A percentile compares a stretch with the other conserved stretches of the same genome.
These are phyloP conservation scores for Meganola albula DNA, from an alignment of 2,888 invertebrate species.

Conservation along the genomic window DNA sequence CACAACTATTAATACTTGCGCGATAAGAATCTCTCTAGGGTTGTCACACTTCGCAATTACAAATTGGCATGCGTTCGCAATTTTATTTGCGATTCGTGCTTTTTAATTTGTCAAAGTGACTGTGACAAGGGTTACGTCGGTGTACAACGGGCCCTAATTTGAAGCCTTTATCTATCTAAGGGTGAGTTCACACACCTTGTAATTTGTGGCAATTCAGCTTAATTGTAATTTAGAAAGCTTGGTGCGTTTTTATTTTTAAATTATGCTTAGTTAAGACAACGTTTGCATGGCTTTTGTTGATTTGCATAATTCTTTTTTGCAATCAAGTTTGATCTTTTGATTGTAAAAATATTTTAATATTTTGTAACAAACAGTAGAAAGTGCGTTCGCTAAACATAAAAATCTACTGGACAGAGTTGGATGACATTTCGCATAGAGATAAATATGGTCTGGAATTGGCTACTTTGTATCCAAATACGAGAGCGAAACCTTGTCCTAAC, in stretches of 20 bases:
- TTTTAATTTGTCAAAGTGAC: constrained; percentile 45
- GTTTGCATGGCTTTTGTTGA: no score
- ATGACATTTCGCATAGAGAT: no score
- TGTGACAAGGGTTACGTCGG: constrained; percentile 31
- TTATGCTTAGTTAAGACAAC: no score
- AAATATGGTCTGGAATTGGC: no score
- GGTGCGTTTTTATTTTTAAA: constrained; percentile 17
- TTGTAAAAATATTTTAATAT: no score
- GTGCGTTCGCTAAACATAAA: no score
- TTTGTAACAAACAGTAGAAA: no score
- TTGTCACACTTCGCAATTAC: constrained; percentile 30
- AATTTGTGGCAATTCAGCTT: constrained; percentile 41
- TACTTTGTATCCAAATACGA: no score
- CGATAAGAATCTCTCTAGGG: constrained; percentile 37
- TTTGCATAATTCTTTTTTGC: no score
- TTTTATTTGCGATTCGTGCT: constrained; percentile 37
- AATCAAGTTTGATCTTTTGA: no score
- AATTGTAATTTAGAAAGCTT: constrained; percentile 39
- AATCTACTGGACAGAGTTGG: no score
- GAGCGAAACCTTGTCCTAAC: no score
- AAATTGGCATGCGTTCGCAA: constrained; percentile 35
- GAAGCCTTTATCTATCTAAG: constrained; percentile 30
- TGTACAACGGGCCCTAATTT: constrained; percentile 32
- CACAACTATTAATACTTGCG: constrained; percentile 3
- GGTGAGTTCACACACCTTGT: constrained; percentile 41